Base-by-base conservation (phyloP, 2,113 vertebrate genomes). In the Siniperca knerii region DNA sequence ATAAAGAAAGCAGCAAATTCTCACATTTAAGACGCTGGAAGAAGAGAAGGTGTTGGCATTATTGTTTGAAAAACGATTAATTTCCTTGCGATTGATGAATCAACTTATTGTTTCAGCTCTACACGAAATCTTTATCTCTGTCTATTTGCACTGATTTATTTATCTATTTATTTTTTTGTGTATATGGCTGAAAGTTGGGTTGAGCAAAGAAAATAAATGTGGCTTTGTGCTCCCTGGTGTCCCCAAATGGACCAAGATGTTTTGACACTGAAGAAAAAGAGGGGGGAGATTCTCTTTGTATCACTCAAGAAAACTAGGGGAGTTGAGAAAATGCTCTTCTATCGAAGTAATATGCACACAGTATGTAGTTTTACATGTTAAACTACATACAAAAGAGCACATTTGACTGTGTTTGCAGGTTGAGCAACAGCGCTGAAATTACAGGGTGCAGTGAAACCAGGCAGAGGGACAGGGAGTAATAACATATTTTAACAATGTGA, bases 401-500 rank as follows among this genome's bases (percentile, higher is more conserved):
- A 37, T 35, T 1, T n/a, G 18, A 66, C 57, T 46, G 25, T 20
- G 4, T 84, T 46, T 40, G 42, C 57, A 85, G 57, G 75, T 82
- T 87, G 87, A 87, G 71, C 79, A 87, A 88, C 79, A 35, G 23
- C 0, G 25, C 46, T 33, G 65, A 88, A 91, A 90, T 91, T 89
- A 92, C 90, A 90, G 87, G 86, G 87, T 64, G 35, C 48, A 5
- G 62, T n/a, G 81, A 81, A 85, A 46, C 37, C 72, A 13, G 77
- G 48, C 25, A 40, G 54, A 54, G 29, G 55, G 18, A 44, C 48
- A 6, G 35, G 54, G 40, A 52, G 46, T 57, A 81, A 90, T 79
- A 90, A 84, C 86, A 85, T 44, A 66, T 83, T 37, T 65, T 9
- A 90, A 88, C 85, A 91, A 89, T 77, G 85, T 70, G 62, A 87